Evolutionary conservation across 2,888 invertebrate species (phyloP), one percentile per base, ranked within the genome.

Genomic region (Cheilosia variabilis): DNA sequence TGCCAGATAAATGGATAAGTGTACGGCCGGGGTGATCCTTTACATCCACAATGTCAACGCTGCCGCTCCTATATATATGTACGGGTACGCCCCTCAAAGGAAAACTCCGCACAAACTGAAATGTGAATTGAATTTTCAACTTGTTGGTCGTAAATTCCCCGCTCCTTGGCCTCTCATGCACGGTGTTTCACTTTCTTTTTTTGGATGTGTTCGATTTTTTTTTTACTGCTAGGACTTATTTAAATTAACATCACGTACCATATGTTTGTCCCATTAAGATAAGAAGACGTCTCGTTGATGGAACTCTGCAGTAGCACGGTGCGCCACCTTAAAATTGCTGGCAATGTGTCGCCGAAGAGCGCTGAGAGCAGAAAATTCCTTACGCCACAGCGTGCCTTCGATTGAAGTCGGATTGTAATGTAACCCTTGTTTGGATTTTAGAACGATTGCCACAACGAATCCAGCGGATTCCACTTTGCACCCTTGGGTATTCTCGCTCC

Each of bases 91-190:
- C 55, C 62, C 34, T 63, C 47, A 19, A 19, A 17, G 45, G 55
- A 13, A 63, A 47, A 86, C 62, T 19, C 52, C n/a, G 72, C 60
- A 22, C n/a, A 78, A 83, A 73, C 76, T 72, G 77, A 86, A 81
- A 86, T 86, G 81, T 72, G 86, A 86, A 86, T 81, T 81, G 86
- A 86, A 86, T 86, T 86, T 86, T 86, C 86, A 86, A 86, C 86
- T 86, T 86, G 86, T 86, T 86, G 86, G 81, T 86, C 76, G 80
- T 80, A 72, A 72, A 71, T 62, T 55, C 57, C 15, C 60, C 65
- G 41, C 63, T 31, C 47, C 65, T 22, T 27, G 15, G 15, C n/a
- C 45, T 31, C 37, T 19, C 50, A 50, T 37, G 71, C 71, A 71
- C 52, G 24, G 37, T 43, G 41, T 65, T 65, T 57, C 52, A 43